These are phyloP conservation scores for Thecophora atra DNA, from an alignment of 2,888 invertebrate species.

Conservation along the genomic window DNA sequence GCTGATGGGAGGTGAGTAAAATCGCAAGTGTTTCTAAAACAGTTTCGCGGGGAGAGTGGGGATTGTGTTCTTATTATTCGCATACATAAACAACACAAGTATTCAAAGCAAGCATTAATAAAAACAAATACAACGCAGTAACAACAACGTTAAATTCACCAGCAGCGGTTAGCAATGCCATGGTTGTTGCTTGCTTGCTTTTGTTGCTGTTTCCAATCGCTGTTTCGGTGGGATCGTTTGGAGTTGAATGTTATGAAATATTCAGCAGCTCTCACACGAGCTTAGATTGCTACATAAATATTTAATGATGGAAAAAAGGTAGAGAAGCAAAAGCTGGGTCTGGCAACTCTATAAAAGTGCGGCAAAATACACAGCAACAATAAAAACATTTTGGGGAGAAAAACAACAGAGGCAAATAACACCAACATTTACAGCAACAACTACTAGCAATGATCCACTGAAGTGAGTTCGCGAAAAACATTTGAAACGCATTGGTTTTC, in stretches of 20 bases:
- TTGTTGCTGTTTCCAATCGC: slow-evolving; percentile 11
- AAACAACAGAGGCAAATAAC: not conserved
- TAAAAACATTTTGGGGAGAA: not conserved
- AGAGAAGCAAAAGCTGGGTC: not conserved
- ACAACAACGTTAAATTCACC: slow-evolving; percentile 21
- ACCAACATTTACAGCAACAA: slow-evolving; percentile 2
- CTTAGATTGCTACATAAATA: slow-evolving; percentile 67
- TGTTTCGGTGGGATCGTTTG: slow-evolving; percentile 31
- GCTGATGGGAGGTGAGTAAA: slow-evolving; percentile 2
- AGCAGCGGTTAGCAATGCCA: slow-evolving; percentile 24
- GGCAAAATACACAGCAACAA: slow-evolving; percentile 5
- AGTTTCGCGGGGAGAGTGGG: not conserved
- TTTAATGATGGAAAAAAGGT: slow-evolving; percentile 54
- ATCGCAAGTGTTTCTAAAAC: not conserved
- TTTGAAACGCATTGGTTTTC: slow-evolving; percentile 25
- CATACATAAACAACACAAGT: too few relatives aligned
- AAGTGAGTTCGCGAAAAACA: slow-evolving; percentile 25
- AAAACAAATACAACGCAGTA: too few relatives aligned
- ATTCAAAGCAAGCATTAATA: slow-evolving; percentile 2
- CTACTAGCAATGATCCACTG: not conserved
- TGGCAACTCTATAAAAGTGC: slow-evolving; percentile 28
- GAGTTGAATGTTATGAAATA: slow-evolving; percentile 55
- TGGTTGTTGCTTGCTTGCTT: not conserved
- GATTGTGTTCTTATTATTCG: not conserved
- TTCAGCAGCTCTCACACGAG: slow-evolving; percentile 66